These are phyloP conservation scores for Microdon myrmicae DNA, from an alignment of 2,888 invertebrate species.

Conservation along the genomic window DNA sequence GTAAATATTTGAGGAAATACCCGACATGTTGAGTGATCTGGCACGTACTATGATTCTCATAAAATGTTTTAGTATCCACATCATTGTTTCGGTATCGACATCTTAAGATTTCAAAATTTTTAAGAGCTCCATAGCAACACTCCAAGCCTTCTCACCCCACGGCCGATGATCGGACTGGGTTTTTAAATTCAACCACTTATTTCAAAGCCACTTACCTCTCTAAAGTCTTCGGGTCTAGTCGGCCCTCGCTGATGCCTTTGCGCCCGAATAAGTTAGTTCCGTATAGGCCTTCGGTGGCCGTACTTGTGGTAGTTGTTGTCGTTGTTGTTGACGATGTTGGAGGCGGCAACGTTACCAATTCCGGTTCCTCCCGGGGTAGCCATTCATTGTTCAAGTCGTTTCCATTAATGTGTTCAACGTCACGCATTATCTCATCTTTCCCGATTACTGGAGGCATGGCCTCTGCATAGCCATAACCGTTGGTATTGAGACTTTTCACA, in stretches of 20 bases:
- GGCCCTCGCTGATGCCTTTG: slow-evolving; percentile 27
- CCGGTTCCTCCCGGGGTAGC: slow-evolving; percentile 36
- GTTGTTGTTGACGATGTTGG: slow-evolving; percentile 29
- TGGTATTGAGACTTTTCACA: slow-evolving; percentile 18
- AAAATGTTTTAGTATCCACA: no score
- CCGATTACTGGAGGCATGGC: slow-evolving; percentile 20
- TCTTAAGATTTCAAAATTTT: no score
- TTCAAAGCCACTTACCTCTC: slow-evolving; percentile 34
- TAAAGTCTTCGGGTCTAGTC: slow-evolving; percentile 34
- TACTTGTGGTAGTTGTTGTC: slow-evolving; percentile 28
- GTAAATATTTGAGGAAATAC: no score
- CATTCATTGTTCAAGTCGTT: slow-evolving; percentile 38
- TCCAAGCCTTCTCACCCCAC: no score
- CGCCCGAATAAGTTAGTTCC: slow-evolving; percentile 21
- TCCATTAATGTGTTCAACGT: slow-evolving; percentile 41
- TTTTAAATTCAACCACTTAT: no score
- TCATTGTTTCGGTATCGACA: no score
- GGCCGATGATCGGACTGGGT: no score
- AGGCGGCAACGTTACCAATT: slow-evolving; percentile 36
- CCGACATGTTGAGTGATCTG: no score
- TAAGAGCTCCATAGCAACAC: no score
- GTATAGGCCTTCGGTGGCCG: slow-evolving; percentile 36
- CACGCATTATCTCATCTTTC: slow-evolving; percentile 49
- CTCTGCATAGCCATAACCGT: slow-evolving; percentile 31
- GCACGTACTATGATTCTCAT: no score